Evolutionary conservation across 2,113 vertebrate species (phyloP), one percentile per base, ranked within the genome.

Genomic region (Ophthalmolycus amberensis): DNA sequence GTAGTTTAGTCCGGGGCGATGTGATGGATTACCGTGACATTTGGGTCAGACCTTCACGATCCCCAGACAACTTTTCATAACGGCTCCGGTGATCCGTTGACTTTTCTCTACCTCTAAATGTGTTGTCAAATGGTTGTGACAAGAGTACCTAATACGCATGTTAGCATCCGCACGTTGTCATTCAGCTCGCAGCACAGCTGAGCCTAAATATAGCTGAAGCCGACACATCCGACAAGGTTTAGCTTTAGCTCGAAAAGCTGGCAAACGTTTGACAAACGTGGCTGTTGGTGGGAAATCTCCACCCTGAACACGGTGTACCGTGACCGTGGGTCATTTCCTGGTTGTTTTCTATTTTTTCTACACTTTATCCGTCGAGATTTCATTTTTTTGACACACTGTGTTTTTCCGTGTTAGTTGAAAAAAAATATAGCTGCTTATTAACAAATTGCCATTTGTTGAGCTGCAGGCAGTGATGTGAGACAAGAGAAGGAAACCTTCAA

Each of bases 321-420:
- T 66, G 58, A 80, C 62, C 44, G 10, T 29, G 27, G 73, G 27
- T 37, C 52, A 63, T 65, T 79, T 79, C 63, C 71, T 3, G 5
- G 6, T 38, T 44, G 29, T 48, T 79, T 65, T 22, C 48, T 11
- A 0, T 62, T 50, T 78, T 71, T 22, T 7, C 20, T 18, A 9
- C 9, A 6, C 22, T 52, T 44, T 58, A 18, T 84, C 42, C 27
- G 22, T 70, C 11, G 11, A 15, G 22, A 64, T 66, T 25, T 3
- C 20, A 50, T 25, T 20, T 54, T n/a, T n/a, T n/a, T 64, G 22
- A 40, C 62, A 54, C 10, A 15, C 27, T 75, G n/a, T 60, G 27
- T 25, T 75, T n/a, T 73, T 72, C 54, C 32, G 1, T 12, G 9
- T 15, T 38, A 20, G 16, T 40, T 22, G 6, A 63, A 60, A 22